Conservation (phyloP, 30 jellyfish, hydroid and myxozoan genomes). For the Cassiopea andromeda region DNA sequence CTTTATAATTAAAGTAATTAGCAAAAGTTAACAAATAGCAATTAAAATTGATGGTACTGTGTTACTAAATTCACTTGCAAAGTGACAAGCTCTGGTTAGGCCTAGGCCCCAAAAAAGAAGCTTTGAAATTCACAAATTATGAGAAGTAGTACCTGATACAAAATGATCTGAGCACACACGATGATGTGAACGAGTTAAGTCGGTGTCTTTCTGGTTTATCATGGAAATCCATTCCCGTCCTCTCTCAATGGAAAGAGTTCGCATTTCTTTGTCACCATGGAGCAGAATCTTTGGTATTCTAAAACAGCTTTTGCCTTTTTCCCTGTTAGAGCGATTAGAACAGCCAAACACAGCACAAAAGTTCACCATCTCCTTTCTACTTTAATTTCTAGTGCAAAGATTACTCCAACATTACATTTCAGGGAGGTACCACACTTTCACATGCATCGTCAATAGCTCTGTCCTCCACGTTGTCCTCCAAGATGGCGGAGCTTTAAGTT, state of each 20-base stretch:
- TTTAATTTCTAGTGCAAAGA: not conserved
- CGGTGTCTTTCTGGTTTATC: slow-evolving; percentile 34
- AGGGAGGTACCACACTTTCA: not conserved
- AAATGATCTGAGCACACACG: slow-evolving; percentile 45
- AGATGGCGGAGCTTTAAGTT: slow-evolving; percentile 29
- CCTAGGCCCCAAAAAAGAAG: not conserved
- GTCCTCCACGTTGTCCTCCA: slow-evolving; percentile 44
- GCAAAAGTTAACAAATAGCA: too few relatives aligned
- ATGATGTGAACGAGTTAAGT: slow-evolving; percentile 23
- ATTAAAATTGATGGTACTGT: not conserved
- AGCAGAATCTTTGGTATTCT: slow-evolving; percentile 32
- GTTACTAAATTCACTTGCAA: not conserved
- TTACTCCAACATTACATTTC: not conserved
- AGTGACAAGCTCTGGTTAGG: not conserved
- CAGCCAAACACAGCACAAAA: slow-evolving; percentile 38
- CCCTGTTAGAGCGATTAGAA: slow-evolving; percentile 34
- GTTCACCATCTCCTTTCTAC: slow-evolving; percentile 15
- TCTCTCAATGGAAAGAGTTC: slow-evolving; percentile 3
- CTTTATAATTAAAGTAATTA: too few relatives aligned
- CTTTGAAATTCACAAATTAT: not conserved
- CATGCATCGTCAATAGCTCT: not conserved
- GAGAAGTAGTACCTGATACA: slow-evolving; percentile 23
- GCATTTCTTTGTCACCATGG: slow-evolving; percentile 15
- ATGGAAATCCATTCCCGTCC: slow-evolving; percentile 3
- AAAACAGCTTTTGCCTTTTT: slow-evolving; percentile 7